A percentile compares a stretch with the other conserved stretches of the same genome.
These are phyloP conservation scores for Pocillopora verrucosa DNA, from an alignment of 64 coral and sea anemone species.

Conservation along the genomic window DNA sequence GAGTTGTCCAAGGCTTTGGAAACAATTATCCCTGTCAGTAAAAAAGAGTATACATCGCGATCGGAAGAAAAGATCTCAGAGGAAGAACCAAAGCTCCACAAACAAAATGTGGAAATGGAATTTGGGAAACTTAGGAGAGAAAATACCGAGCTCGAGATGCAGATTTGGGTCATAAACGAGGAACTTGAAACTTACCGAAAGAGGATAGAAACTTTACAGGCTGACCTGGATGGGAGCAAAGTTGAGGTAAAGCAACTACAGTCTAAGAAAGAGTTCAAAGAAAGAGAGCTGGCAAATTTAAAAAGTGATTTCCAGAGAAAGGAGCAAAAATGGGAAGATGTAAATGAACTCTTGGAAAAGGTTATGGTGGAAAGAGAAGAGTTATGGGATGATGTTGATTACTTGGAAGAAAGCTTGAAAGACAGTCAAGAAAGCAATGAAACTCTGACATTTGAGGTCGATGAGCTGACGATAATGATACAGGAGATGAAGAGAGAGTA, in stretches of 20 bases:
- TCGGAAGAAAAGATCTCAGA: no score
- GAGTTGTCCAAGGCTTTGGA: no score
- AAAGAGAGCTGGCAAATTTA: conserved; percentile 22
- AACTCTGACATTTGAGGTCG: not conserved
- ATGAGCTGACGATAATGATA: not conserved
- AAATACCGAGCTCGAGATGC: not conserved
- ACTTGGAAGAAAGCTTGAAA: not conserved
- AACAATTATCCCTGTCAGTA: no score
- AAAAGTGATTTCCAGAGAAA: conserved; percentile 1
- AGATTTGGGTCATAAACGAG: not conserved
- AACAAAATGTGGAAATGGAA: not conserved
- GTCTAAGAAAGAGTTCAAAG: not conserved
- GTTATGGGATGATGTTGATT: not conserved
- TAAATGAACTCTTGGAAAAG: not conserved
- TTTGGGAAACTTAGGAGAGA: not conserved
- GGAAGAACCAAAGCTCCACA: no score
- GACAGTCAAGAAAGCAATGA: not conserved
- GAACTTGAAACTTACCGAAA: not conserved
- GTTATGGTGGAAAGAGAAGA: not conserved
- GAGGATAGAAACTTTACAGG: not conserved
- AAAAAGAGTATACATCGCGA: no score
- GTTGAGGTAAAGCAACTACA: not conserved
- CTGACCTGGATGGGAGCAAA: not conserved
- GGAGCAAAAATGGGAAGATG: not conserved
- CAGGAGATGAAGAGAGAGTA: no score